Percentiles rank a stretch among this genome's conserved stretches.
Conservation (phyloP, 35 echinoderm and acorn worm species). For the Ophiothrix spiculata region DNA sequence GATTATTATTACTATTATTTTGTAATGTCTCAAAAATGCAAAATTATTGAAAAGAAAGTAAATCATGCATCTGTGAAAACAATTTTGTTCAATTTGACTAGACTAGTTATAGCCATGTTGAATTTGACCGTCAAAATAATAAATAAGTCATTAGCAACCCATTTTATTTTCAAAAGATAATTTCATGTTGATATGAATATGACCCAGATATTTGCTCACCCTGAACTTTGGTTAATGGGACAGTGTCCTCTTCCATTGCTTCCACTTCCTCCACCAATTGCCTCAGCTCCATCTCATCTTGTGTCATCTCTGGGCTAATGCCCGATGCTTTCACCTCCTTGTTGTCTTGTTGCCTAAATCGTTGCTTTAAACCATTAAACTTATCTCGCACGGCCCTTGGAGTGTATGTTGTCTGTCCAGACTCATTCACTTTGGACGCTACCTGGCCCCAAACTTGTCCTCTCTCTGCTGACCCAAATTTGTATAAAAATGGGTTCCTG, state of each 20-base stretch:
- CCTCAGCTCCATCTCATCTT: constrained; percentile 17
- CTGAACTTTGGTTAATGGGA: too few relatives aligned
- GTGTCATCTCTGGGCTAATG: not conserved
- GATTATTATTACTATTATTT: too few relatives aligned
- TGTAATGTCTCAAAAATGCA: too few relatives aligned
- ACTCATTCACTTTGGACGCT: not conserved
- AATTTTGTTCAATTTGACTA: too few relatives aligned
- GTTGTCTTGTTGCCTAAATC: not conserved
- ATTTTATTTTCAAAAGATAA: too few relatives aligned
- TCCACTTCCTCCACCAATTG: constrained; percentile 21
- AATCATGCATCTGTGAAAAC: too few relatives aligned
- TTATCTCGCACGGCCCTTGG: constrained; percentile 9
- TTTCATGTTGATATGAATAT: too few relatives aligned
- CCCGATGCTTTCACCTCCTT: not conserved
- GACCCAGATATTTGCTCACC: too few relatives aligned
- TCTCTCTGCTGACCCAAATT: not conserved
- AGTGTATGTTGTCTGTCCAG: not conserved
- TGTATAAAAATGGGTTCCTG: not conserved
- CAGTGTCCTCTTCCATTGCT: constrained; percentile 18
- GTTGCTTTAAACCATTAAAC: not conserved
- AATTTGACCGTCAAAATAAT: too few relatives aligned
- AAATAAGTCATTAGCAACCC: too few relatives aligned
- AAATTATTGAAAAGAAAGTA: too few relatives aligned
- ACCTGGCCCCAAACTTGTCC: not conserved
- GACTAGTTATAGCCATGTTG: too few relatives aligned